Base-by-base conservation (phyloP, 2,888 invertebrate species). In the Platynereis dumerilii region DNA sequence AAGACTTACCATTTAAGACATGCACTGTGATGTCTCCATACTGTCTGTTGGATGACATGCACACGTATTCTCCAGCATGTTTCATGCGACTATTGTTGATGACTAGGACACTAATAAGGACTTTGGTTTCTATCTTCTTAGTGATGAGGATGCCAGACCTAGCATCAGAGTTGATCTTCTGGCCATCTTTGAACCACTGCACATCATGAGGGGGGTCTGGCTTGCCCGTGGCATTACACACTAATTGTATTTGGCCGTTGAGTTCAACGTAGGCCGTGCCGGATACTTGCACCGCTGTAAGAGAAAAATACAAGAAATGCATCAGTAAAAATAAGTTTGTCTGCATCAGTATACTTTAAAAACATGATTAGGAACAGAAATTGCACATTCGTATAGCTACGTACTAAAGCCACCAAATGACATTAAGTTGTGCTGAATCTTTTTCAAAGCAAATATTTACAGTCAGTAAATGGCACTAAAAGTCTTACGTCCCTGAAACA, bases 121-220 rank as follows among this genome's bases (percentile, higher is more conserved):
- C 73, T 66, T 74, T 68, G 42, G 74, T 75, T 61, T 74, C 72
- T 58, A 78, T 71, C 64, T 76, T 76, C 69, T 80, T 80, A n/a
- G 76, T 75, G 64, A 81, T 77, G 61, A 72, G 64, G 44, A 79
- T 68, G n/a, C 77, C 76, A 12, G 68, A 68, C 58, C 72, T 66
- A 39, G 70, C 69, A 45, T 74, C 71, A 17, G 76, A 73, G 54
- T 75, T 70, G 26, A 80, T 72, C 66, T 74, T 72, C 64, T 74
- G 69, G n/a, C 79, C 79, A 58, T 79, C 73, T 61, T 76, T 76
- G 69, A 77, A 80, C 80, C 80, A 81, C 65, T 78, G 76, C 53
- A 80, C 75, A 64, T 79, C 76, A 29, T 78, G 77, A 5, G 80
- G 80, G 2, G 78, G 75, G 45, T 76, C 75, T 22, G 78, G 76